Evolutionary conservation across 2,888 invertebrate genomes (phyloP), one percentile per base, ranked within the genome.

Genomic region (Drosophila meridiana): DNA sequence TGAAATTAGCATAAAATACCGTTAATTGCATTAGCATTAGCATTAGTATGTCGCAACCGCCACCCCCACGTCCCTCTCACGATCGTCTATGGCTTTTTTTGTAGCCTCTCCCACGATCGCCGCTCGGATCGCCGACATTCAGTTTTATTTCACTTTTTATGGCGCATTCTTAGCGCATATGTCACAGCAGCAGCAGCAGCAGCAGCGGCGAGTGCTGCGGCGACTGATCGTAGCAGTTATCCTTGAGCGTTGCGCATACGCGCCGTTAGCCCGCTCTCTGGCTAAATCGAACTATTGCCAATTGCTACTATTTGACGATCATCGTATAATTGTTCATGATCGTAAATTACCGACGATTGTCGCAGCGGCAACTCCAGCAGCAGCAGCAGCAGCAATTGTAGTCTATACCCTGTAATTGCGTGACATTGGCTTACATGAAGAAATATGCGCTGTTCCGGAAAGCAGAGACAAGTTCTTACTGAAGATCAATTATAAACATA

Each of bases 1-100:
- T 91, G 82, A 91, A 91, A 92, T 92, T 91, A 90, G 82, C 91
- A 91, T 91, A 91, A 91, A 87, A 85, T 90, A 91, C 91, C 91
- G 91, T 91, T 92, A 91, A 90, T 90, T 90, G 86, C 82, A 83
- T 83, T 85, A 82, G 84, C 82, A 83, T 83, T 85, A 82, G 84
- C 87, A 89, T 83, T 85, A 83, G 82, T 86, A 79, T 88, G 81
- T 70, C 69, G 60, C 68, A 48, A 8, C 8, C 38, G 8, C 8
- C 13, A 28, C 7, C 52, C n/a, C n/a, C 28, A 6, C 42, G 20
- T 32, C 52, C 6, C 13, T 8, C 36, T 2, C 5, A 26, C 13
- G 30, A 8, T 30, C 59, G 40, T 50, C 42, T 43, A 34, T 11
- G 28, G 30, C 38, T 20, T 38, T 55, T 48, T 50, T 50, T 52